Evolutionary conservation across 2,113 vertebrate genomes (phyloP), one percentile per base, ranked within the genome.

Genomic region (Lamprotornis superbus): DNA sequence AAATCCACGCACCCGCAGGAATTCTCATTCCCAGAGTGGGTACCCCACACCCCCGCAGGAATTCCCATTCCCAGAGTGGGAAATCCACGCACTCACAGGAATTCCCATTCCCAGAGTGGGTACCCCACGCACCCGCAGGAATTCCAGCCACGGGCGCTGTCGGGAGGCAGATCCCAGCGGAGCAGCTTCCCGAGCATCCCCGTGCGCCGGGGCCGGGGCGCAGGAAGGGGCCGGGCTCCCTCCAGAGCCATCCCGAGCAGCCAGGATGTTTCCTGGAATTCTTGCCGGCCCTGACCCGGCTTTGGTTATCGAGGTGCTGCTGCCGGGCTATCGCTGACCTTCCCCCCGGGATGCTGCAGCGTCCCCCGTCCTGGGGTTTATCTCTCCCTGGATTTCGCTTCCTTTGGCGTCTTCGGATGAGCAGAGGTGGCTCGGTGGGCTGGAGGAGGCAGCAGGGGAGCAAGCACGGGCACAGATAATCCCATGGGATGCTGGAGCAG

Each of bases 231-330:
- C 90, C 4, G 39, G 50, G 50, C 56, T 21, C 57, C 25, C 23
- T 30, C 85, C 86, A 52, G 42, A 15, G 1, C 64, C 33, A 2
- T 37, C 60, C 47, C 4, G 49, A 84, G 89, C 49, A 11, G 89
- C 57, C 92, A 93, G 92, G 96, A 79, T 85, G 93, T 95, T 98
- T 98, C 98, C 98, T 98, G 96, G 56, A n/a, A 96, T 97, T 97
- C 97, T 96, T 68, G 64, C 59, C 2, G 59, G 67, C 90, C 97
- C 96, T 96, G 95, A 97, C 95, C 88, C 35, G 47, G 16, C 37
- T 92, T 82, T 94, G 27, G 7, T 87, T 97, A 97, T 96, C 3
- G 9, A 65, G 68, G 64, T 52, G 78, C 74, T 4, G 13, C 16
- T 56, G 44, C 33, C 24, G 42, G 16, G 7, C 47, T 53, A 17